Percentiles rank a stretch among this genome's conserved stretches.
Evolutionary conservation across 37 sponge, comb jelly and placozoan genomes (phyloP).

Genomic region (Tethya wilhelma): DNA sequence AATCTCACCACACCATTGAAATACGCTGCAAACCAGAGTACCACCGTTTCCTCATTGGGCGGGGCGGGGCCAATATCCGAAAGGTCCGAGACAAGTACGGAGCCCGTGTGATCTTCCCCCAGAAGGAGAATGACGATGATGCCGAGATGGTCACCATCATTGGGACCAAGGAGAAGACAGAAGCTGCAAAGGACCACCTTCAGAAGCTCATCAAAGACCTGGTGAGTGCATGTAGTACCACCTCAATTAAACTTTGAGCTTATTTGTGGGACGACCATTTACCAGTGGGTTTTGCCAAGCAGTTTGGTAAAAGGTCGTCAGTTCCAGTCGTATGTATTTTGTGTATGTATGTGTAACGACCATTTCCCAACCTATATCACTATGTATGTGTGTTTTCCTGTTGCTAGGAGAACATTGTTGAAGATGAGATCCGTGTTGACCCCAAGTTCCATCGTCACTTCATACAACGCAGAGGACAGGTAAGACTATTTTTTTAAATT

Average conservation of each 20-base stretch:
- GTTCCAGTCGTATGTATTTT: neutral
- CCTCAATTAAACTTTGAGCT: neutral
- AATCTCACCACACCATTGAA: slow-evolving; percentile 70
- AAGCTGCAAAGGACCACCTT: slow-evolving; percentile 67
- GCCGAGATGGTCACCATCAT: slow-evolving; percentile 75
- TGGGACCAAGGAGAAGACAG: slow-evolving; percentile 78
- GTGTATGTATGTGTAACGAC: neutral
- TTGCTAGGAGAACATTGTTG: slow-evolving; percentile 76
- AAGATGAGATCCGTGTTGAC: slow-evolving; percentile 74
- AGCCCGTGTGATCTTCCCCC: slow-evolving; percentile 87
- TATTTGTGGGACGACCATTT: neutral
- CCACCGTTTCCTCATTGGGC: slow-evolving; percentile 91
- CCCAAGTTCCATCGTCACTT: slow-evolving; percentile 83
- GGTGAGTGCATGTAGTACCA: too few species aligned
- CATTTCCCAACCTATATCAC: neutral
- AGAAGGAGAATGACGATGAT: slow-evolving; percentile 72
- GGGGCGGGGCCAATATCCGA: slow-evolving; percentile 80
- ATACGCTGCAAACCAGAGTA: slow-evolving; percentile 78
- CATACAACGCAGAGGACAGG: slow-evolving; percentile 84
- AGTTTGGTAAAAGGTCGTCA: slow-evolving; percentile 4
- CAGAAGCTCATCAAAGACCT: slow-evolving; percentile 70
- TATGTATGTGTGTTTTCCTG: neutral
- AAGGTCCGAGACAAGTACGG: slow-evolving; percentile 87
- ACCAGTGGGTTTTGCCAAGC: neutral
- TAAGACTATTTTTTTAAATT: too few species aligned